Evolutionary conservation across 1,140 invertebrate species (phyloP), one percentile per base, ranked within the genome.

Genomic region (Atta texana): DNA sequence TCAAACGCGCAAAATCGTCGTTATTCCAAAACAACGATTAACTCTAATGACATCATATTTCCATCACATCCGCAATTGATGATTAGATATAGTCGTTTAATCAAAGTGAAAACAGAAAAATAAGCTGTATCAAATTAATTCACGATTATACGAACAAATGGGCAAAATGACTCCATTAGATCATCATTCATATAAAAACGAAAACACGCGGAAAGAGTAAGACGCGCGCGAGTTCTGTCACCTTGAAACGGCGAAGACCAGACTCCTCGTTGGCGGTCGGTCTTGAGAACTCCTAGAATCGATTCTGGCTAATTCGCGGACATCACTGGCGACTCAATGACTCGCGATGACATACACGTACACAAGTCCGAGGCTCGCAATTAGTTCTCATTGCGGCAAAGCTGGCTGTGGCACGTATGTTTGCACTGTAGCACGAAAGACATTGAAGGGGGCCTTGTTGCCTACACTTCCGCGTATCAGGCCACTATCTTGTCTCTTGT

Each of bases 361-460:
- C 3, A n/a, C 44, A 28, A 71, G 72, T 76, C 55, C 64, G 51
- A 86, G 84, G 64, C 89, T 86, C 55, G 89, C 89, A 91, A 91
- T 91, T 91, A 89, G 85, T 89, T 91, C 87, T 89, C 90, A 91
- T 91, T 87, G 87, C 85, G 87, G 85, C 87, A 89, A 90, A 91
- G 87, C 81, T 77, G 89, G 86, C 91, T 81, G 39, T 21, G 21
- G 66, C 85, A 90, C 90, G 91, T 92, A 31, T 24, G 24, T 49
- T 12, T 34, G 16, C 28, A 44, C 18, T 92, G 14, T 3, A 44
- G 90, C 88, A 92, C 89, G 86, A 89, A 92, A 94, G 94, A 91
- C 94, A 95, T 95, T 94, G 94, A 94, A 89, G 84, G 90, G 91
- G 90, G 92, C 94, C 94, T 95, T 94, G 94, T 95, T 94, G 94